Evolutionary conservation across 2,113 vertebrate genomes (phyloP), one percentile per base, ranked within the genome.

Genomic region (Otocyon megalotis): DNA sequence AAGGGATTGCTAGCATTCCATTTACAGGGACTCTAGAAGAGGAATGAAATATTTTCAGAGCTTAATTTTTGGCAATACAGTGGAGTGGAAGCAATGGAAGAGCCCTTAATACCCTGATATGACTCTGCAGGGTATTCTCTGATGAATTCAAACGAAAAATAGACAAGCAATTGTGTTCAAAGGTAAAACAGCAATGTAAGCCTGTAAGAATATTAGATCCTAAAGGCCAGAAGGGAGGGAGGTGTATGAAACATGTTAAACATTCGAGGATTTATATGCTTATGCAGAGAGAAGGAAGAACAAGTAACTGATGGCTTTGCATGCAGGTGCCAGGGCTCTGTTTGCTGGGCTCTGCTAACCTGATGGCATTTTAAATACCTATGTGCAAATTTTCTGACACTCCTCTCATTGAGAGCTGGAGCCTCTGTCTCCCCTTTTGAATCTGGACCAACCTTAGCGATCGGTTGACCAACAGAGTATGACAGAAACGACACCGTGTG

Each of bases 191-290:
- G 54, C 30, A 76, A 65, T 24, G 60, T 48, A 81, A 87, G 5
- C 10, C 17, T 53, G 4, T 35, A 80, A 72, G 69, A 71, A 94
- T 67, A 48, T n/a, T 77, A 76, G 63, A 77, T 1, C 2, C 48
- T 60, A 43, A 80, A 76, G 26, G n/a, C 19, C 32, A 88, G n/a
- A 76, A 63, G 90, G 58, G 84, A 97, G 43, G n/a, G 16, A 92
- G 28, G 5, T 50, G 1, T 15, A n/a, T 53, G 60, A 67, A 95
- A 65, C 72, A 86, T 54, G 14, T 13, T 65, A 83, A 80, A 17
- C 62, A 12, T 87, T 69, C 1, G 14, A 96, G 50, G 30, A 35
- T 8, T 43, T 63, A 26, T 24, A 54, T 1, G 20, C 8, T 48
- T 30, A 37, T 0, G 1, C 54, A 37, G 43, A 60, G 48, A 85